Percentiles rank a stretch among this genome's conserved stretches.
These are phyloP conservation scores for Dromaius novaehollandiae DNA, from an alignment of 2,113 vertebrate species.

Conservation along the genomic window DNA sequence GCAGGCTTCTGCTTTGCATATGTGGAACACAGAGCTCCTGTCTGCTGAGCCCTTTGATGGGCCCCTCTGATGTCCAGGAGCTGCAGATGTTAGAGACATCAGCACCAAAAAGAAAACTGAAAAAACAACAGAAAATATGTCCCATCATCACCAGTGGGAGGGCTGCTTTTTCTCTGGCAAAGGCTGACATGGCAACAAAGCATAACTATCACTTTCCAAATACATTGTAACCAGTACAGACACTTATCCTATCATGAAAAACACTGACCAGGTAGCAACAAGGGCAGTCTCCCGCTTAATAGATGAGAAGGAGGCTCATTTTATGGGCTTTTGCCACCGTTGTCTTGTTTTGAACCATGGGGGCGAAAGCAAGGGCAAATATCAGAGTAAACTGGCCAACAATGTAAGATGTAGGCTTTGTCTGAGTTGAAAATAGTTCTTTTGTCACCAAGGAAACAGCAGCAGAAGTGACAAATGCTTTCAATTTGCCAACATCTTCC, in stretches of 20 bases:
- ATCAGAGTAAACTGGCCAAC: background rate
- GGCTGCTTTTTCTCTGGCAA: background rate
- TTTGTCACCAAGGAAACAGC: slow-evolving; percentile 54
- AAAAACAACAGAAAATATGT: background rate
- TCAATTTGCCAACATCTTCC: background rate
- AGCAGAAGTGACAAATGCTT: slow-evolving; percentile 42
- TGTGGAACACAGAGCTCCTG: background rate
- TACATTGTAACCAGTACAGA: background rate
- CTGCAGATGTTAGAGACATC: background rate
- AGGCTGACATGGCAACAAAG: background rate
- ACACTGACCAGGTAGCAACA: background rate
- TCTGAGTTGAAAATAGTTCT: background rate
- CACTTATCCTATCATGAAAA: background rate
- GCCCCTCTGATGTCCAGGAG: background rate
- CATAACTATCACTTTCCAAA: background rate
- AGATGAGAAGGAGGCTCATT: background rate
- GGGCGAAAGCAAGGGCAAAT: background rate
- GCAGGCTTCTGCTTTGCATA: background rate
- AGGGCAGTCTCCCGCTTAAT: background rate
- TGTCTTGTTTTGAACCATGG: background rate
- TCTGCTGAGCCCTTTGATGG: background rate
- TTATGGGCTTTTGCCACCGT: background rate
- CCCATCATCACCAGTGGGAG: background rate
- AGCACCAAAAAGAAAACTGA: background rate
- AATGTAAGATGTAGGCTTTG: background rate